phyloP scores from a whole-genome alignment of 92 coral and sea anemone genomes.

The Epizoanthus illoricatus region DNA sequence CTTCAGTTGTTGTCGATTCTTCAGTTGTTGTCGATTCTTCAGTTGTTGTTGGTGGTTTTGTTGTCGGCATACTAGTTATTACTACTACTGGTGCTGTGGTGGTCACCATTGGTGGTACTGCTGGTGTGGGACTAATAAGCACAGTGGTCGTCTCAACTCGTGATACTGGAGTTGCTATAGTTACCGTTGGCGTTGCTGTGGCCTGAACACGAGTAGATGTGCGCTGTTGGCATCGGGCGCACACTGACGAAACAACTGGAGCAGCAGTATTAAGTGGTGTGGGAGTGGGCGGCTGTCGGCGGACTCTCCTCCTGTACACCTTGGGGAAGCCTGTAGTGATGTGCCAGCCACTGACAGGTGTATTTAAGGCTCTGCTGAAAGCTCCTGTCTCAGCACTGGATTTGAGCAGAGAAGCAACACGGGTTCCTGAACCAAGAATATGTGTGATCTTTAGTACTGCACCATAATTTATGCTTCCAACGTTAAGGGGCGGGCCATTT shows the following conservation, averaged over 20 bases:
- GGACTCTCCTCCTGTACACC: conserved; percentile 74
- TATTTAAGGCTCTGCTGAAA: conserved; percentile 62
- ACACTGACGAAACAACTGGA: conserved; percentile 31
- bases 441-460: background rate
- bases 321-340: conserved; percentile 84
- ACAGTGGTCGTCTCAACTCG: conserved; percentile 41
- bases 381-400: conserved; percentile 88
- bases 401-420: conserved; percentile 77
- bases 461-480: background rate
- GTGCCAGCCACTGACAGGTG: conserved; percentile 93
- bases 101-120: conserved; percentile 35
- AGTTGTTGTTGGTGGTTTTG: conserved; percentile 7
- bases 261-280: conserved; percentile 55
- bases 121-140: conserved; percentile 50
- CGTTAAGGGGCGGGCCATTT: background rate
- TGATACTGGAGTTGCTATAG: conserved; percentile 59
- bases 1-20: too few species aligned
- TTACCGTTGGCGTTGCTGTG: conserved; percentile 67
- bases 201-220: conserved; percentile 22
- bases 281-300: conserved; percentile 81
- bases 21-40: too few species aligned
- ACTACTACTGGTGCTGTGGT: conserved; percentile 19
- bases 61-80: conserved; percentile 1
- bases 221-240: conserved; percentile 30
- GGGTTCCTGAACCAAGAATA: conserved; percentile 55